Percentiles rank a stretch among this genome's conserved stretches.
phyloP scores from a whole-genome alignment of 2,113 vertebrate genomes.

The Phasianus colchicus region DNA sequence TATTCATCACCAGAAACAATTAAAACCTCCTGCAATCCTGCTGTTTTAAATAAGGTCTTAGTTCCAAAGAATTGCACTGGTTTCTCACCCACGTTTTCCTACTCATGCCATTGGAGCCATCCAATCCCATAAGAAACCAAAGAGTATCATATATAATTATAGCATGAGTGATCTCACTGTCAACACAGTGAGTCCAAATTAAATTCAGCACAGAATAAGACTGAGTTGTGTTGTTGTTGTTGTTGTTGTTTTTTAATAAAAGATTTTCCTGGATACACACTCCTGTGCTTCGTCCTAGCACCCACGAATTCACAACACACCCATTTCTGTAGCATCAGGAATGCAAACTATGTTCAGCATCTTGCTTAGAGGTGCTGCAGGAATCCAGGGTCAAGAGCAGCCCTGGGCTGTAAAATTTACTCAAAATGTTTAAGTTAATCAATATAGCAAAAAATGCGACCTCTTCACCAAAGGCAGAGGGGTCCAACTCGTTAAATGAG shows the following conservation, averaged over 20 bases:
- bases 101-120: background rate
- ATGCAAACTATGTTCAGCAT: conserved; percentile 73
- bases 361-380: conserved; percentile 63
- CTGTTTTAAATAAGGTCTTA: background rate
- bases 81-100: background rate
- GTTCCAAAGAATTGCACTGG: background rate
- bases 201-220: background rate
- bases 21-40: background rate
- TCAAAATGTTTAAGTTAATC: conserved; percentile 20
- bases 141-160: background rate
- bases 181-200: background rate
- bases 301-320: background rate
- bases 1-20: background rate
- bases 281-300: background rate
- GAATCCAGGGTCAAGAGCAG: conserved; percentile 58
- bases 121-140: background rate
- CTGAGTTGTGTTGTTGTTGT: too few species aligned
- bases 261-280: background rate
- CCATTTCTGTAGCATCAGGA: conserved; percentile 27
- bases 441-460: background rate
- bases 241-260: background rate
- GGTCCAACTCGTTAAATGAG: background rate
- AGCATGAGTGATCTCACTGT: background rate
- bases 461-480: background rate
- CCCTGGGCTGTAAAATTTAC: conserved; percentile 39